Evolutionary conservation across 2,888 invertebrate species (phyloP).

Genomic region (Nomada ferruginata): DNA sequence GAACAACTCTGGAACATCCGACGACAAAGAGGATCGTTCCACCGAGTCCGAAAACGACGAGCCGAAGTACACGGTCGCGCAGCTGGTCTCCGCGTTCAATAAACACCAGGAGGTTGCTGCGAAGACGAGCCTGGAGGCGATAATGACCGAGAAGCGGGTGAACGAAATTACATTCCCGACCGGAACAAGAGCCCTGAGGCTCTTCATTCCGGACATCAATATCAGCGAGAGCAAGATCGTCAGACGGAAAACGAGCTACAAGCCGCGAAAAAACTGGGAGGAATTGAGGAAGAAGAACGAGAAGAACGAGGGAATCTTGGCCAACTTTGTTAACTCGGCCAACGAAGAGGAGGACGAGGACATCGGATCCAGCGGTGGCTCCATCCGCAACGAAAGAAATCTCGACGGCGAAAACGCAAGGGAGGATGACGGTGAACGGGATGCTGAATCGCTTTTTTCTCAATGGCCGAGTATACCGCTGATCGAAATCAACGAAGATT

Average conservation of each 20-base stretch:
- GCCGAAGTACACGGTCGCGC: constrained; percentile 84
- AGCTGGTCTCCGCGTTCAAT: constrained; percentile 84
- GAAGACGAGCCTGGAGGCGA: constrained; percentile 83
- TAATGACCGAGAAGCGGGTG: constrained; percentile 82
- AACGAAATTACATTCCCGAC: constrained; percentile 83
- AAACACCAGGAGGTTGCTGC: constrained; percentile 85
- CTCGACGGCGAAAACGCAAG: constrained; percentile 22
- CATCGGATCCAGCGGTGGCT: constrained; percentile 19
- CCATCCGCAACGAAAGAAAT: neutral
- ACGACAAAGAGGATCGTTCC: constrained; percentile 81
- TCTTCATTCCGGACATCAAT: constrained; percentile 85
- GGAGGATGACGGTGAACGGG: constrained; percentile 7
- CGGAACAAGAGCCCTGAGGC: constrained; percentile 84
- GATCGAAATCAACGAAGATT: constrained; percentile 58
- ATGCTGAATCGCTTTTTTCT: neutral
- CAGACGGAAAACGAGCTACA: constrained; percentile 82
- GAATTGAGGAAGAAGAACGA: constrained; percentile 81
- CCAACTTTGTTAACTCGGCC: constrained; percentile 79
- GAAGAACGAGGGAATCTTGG: constrained; percentile 80
- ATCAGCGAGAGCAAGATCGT: constrained; percentile 81
- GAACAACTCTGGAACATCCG: constrained; percentile 79
- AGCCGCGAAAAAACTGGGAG: constrained; percentile 83
- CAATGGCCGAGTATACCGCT: constrained; percentile 46
- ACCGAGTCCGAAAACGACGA: constrained; percentile 83
- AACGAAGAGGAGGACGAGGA: constrained; percentile 78